Conservation (phyloP, 2,797 vertebrate species). For the Potorous gilbertii region DNA sequence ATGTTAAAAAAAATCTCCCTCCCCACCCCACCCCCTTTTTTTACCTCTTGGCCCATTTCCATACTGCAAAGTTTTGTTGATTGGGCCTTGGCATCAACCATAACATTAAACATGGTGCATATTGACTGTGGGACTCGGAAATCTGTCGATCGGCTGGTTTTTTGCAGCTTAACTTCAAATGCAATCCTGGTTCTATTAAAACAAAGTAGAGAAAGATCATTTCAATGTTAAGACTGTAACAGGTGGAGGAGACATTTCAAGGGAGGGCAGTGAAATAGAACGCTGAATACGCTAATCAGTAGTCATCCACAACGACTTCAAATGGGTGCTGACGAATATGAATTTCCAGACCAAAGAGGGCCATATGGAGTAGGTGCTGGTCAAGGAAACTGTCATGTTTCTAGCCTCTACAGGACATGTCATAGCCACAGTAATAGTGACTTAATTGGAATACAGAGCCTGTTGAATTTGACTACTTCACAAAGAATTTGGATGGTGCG, state of each 20-base stretch:
- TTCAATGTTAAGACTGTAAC: conserved; percentile 78
- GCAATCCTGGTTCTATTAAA: conserved; percentile 96
- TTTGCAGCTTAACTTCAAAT: conserved; percentile 99
- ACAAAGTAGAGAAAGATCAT: conserved; percentile 79
- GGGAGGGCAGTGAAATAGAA: conserved; percentile 72
- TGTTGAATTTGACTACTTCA: neutral
- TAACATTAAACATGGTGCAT: conserved; percentile 99
- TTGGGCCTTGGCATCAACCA: conserved; percentile 99
- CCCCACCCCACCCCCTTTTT: conserved; percentile 52
- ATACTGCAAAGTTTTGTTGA: conserved; percentile 99
- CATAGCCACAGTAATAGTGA: neutral
- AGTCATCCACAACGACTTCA: conserved; percentile 68
- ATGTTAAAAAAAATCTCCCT: conserved; percentile 65
- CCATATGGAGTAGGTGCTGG: conserved; percentile 41
- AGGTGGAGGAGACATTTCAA: conserved; percentile 72
- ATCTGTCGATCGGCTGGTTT: conserved; percentile 99
- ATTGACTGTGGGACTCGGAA: conserved; percentile 99
- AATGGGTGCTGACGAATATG: conserved; percentile 67
- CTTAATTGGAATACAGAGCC: neutral
- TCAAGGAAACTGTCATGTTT: conserved; percentile 14
- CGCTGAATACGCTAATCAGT: conserved; percentile 62
- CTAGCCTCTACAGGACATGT: neutral
- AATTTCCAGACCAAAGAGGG: conserved; percentile 67
- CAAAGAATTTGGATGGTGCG: neutral
- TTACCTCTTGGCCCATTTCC: conserved; percentile 99